Evolutionary conservation across 2,113 vertebrate species (phyloP), one percentile per base, ranked within the genome.

Genomic region (Falcunculus frontatus): DNA sequence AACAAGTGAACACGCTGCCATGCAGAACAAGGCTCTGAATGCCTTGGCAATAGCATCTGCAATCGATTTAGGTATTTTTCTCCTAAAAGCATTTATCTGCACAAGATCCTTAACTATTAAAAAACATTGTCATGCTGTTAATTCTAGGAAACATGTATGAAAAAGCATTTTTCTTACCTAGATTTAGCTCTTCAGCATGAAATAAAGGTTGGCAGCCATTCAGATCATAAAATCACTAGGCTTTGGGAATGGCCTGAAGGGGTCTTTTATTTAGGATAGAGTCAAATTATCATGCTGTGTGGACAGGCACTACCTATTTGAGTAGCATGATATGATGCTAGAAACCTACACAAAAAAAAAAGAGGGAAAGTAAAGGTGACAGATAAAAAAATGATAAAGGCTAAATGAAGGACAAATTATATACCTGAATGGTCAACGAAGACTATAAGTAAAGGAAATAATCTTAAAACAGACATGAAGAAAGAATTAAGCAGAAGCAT

Each of bases 1-100:
- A 93, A 98, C 97, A 56, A 99, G 98, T 5, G 96, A 99, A 75
- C 98, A 99, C 1, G 96, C 98, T 92, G 98, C 98, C 97, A 98
- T 98, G 97, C 99, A 99, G 97, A 99, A 99, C 17, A 98, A 99
- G 94, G 98, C 99, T 70, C 97, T 99, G 89, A 98, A 98, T 33
- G 98, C 99, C 52, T 90, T 99, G 97, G 98, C 98, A 35, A 98
- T 99, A 74, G 98, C 98, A 30, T 98, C 98, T 60, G 97, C 98
- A 50, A 97, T 98, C 7, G 96, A 98, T 87, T 98, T 99, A 59
- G 98, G 99, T 99, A 98, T 82, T 35, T 46, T 35, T 52, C 55
- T 53, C 26, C 39, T 69, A 16, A 44, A 74, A 81, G 2, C 10
- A 44, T 26, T 68, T 35, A 33, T 11, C 37, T 59, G 3, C 80